Conservation (phyloP, 1,140 invertebrate genomes). For the Ruditapes philippinarum region DNA sequence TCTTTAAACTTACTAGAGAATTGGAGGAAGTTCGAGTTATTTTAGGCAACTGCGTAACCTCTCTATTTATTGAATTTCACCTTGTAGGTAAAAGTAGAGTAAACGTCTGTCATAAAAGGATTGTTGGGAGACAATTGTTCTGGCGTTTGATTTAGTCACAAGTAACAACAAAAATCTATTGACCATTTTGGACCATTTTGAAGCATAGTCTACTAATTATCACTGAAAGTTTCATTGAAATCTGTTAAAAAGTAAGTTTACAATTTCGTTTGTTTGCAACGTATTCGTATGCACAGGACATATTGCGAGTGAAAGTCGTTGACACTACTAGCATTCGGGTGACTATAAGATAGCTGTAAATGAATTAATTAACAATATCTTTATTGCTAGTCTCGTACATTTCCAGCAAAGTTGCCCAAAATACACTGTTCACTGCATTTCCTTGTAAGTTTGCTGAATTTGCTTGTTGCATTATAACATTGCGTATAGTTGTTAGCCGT, state of each 20-base stretch:
- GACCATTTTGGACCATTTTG: neutral
- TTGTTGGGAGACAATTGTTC: too few species aligned
- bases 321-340: conserved; percentile 22
- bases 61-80: conserved; percentile 26
- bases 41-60: too few species aligned
- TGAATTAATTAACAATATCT: conserved; percentile 32
- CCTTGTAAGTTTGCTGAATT: conserved; percentile 24
- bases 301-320: conserved; percentile 20
- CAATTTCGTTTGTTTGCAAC: conserved; percentile 30
- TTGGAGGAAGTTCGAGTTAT: too few species aligned
- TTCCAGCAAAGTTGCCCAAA: conserved; percentile 28
- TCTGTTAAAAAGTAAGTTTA: conserved; percentile 28
- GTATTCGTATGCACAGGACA: conserved; percentile 23
- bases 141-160: too few species aligned
- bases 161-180: conserved; percentile 21
- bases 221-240: conserved; percentile 30
- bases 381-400: conserved; percentile 5
- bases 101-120: conserved; percentile 17
- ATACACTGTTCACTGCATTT: conserved; percentile 29
- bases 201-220: conserved; percentile 17
- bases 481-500: conserved; percentile 27
- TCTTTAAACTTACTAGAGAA: too few species aligned
- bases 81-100: conserved; percentile 29
- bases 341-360: conserved; percentile 30
- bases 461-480: conserved; percentile 22